These are phyloP conservation scores for Sebastes schlegelii DNA, from an alignment of 2,113 vertebrate genomes.

Conservation along the genomic window DNA sequence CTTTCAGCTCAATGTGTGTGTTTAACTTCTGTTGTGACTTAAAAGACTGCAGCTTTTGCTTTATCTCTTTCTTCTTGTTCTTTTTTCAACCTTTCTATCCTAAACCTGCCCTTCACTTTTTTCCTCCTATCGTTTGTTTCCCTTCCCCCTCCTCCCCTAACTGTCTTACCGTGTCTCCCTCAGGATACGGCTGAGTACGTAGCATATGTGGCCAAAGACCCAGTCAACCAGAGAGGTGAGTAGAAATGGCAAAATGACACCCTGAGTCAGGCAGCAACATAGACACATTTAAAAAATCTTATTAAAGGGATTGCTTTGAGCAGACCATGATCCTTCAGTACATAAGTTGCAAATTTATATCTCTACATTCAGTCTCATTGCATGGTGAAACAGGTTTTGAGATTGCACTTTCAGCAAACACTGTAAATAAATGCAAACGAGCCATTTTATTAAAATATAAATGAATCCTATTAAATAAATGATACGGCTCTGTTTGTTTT, in stretches of 20 bases:
- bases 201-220: conserved; percentile 98
- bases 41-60: conserved; percentile 41
- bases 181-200: conserved; percentile 87
- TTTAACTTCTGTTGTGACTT: conserved; percentile 47
- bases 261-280: background rate
- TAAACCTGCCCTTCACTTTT: conserved; percentile 51
- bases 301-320: background rate
- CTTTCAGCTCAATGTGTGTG: conserved; percentile 51
- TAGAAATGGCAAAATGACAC: conserved; percentile 23
- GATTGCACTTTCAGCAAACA: conserved; percentile 4
- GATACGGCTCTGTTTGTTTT: conserved; percentile 19
- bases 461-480: conserved; percentile 37
- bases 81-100: conserved; percentile 46
- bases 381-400: background rate
- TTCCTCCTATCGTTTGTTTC: conserved; percentile 34
- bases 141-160: conserved; percentile 35
- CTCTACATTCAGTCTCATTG: conserved; percentile 11
- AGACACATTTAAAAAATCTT: background rate
- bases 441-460: conserved; percentile 25
- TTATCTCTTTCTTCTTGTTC: conserved; percentile 42
- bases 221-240: conserved; percentile 98
- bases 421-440: background rate
- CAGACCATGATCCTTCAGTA: background rate
- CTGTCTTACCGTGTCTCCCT: conserved; percentile 38
- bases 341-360: background rate